Conservation (phyloP, 2,113 vertebrate genomes). For the Pica pica region DNA sequence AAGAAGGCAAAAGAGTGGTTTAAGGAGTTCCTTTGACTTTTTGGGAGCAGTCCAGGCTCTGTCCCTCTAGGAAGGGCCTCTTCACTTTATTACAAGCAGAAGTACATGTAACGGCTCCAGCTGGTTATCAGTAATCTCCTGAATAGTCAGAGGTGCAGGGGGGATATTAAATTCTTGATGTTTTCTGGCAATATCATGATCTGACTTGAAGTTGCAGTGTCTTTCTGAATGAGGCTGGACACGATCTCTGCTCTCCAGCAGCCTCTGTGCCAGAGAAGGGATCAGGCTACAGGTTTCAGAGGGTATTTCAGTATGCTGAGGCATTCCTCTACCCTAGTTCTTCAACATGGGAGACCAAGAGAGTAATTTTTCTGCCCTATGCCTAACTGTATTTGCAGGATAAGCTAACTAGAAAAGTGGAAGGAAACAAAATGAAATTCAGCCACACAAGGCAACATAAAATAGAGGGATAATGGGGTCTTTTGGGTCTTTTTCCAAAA, state of each 20-base stretch:
- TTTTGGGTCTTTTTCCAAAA: not conserved
- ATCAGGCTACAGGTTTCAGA: conserved; percentile 16
- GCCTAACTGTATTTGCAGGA: not conserved
- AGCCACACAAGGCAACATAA: not conserved
- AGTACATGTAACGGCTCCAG: not conserved
- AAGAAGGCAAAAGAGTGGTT: not conserved
- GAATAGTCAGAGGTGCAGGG: not conserved
- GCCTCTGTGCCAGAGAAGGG: not conserved
- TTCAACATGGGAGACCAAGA: not conserved
- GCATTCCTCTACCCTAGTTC: conserved; percentile 2
- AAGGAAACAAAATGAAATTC: not conserved
- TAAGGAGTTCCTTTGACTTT: not conserved
- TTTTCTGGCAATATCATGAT: conserved; percentile 9
- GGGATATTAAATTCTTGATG: conserved; percentile 35
- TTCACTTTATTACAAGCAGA: not conserved
- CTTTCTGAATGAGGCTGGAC: not conserved
- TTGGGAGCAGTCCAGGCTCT: not conserved
- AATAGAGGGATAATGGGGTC: not conserved
- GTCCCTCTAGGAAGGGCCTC: conserved; percentile 1
- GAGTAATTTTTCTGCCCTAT: not conserved
- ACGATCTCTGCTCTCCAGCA: not conserved
- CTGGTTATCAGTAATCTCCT: conserved; percentile 42
- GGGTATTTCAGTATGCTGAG: not conserved
- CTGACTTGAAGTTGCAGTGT: not conserved
- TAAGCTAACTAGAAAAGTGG: not conserved